phyloP scores from a whole-genome alignment of 2,797 vertebrate species.

The Melanotaenia pygmaea region DNA sequence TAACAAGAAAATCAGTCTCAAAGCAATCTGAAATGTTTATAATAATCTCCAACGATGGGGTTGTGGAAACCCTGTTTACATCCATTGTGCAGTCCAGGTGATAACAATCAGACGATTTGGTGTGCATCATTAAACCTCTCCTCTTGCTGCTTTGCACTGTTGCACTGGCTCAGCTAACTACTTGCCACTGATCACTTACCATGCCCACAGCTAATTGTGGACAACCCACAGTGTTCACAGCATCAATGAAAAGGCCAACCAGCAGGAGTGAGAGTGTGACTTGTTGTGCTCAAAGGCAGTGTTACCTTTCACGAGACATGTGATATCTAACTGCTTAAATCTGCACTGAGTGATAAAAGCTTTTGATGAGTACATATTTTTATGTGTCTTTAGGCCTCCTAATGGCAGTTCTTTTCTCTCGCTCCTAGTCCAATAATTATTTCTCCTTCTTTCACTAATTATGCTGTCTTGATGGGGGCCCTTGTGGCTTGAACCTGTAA shows the following conservation, averaged over 20 bases:
- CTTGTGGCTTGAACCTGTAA: no score
- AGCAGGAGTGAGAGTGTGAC: slow-evolving; percentile 26
- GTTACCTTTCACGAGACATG: slow-evolving; percentile 11
- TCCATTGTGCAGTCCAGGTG: background rate
- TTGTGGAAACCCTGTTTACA: background rate
- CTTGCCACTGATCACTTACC: slow-evolving; percentile 11
- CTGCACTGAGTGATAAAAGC: background rate
- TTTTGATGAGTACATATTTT: background rate
- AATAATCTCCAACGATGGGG: background rate
- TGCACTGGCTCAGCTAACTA: slow-evolving; percentile 6
- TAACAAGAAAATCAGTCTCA: background rate
- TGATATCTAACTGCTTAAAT: background rate
- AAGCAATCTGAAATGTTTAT: background rate
- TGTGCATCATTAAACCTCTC: background rate
- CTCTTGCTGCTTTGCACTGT: background rate
- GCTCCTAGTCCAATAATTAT: background rate
- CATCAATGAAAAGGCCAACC: slow-evolving; percentile 53
- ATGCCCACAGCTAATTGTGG: slow-evolving; percentile 30
- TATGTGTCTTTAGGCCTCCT: no score
- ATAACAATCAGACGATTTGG: background rate
- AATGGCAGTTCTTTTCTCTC: background rate
- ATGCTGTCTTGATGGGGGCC: background rate
- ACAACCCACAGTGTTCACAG: slow-evolving; percentile 14
- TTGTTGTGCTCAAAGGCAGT: slow-evolving; percentile 8
- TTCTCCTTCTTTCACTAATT: background rate